Evolutionary conservation across 1,140 invertebrate genomes (phyloP).

Genomic region (Hyles euphorbiae): DNA sequence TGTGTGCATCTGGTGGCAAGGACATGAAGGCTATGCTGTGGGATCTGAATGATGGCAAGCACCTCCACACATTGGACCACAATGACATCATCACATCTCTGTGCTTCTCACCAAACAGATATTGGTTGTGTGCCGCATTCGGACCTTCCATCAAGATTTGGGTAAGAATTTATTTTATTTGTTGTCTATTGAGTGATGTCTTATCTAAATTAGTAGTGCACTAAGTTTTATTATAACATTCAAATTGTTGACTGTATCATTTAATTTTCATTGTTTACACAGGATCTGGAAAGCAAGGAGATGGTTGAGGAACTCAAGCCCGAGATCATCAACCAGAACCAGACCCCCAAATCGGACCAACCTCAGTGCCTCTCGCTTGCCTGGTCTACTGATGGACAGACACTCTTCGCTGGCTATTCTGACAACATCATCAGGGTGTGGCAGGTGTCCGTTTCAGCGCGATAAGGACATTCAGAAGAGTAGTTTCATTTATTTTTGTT

Average conservation of each 20-base stretch:
- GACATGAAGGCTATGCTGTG: slow-evolving; percentile 99
- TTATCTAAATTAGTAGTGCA: neutral
- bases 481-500: slow-evolving; percentile 72
- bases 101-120: slow-evolving; percentile 99
- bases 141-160: slow-evolving; percentile 99
- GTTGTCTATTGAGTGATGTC: too few species aligned
- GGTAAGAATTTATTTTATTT: slow-evolving; percentile 70
- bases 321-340: slow-evolving; percentile 86
- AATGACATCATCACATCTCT: slow-evolving; percentile 98
- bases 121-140: slow-evolving; percentile 99
- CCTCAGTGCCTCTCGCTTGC: slow-evolving; percentile 98
- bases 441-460: slow-evolving; percentile 93
- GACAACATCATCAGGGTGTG: slow-evolving; percentile 99
- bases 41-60: slow-evolving; percentile 99
- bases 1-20: slow-evolving; percentile 99
- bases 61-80: slow-evolving; percentile 98
- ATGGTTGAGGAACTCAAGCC: slow-evolving; percentile 98
- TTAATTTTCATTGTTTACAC: slow-evolving; percentile 31
- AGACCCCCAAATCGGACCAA: slow-evolving; percentile 88
- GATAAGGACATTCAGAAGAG: slow-evolving; percentile 72
- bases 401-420: slow-evolving; percentile 98
- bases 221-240: neutral
- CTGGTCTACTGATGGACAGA: slow-evolving; percentile 99
- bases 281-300: slow-evolving; percentile 99
- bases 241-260: too few species aligned